These are phyloP conservation scores for Molossus molossus DNA, from an alignment of 2,797 vertebrate genomes.

Conservation along the genomic window DNA sequence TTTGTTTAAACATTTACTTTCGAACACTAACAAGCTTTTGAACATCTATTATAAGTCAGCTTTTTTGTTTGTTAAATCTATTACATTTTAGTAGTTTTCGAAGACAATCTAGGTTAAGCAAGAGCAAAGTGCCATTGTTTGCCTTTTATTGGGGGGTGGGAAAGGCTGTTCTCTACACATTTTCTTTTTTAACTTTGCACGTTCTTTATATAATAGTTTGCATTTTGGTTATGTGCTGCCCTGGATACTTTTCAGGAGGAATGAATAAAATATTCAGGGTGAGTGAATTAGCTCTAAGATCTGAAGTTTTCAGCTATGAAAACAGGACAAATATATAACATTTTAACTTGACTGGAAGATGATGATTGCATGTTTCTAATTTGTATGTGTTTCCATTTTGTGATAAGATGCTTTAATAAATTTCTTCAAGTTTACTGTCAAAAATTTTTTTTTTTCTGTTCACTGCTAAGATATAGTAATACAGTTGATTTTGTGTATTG, in stretches of 20 bases:
- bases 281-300: conserved; percentile 50
- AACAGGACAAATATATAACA: conserved; percentile 74
- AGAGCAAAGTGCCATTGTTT: conserved; percentile 86
- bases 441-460: conserved; percentile 1
- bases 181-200: conserved; percentile 88
- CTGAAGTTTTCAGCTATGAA: conserved; percentile 80
- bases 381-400: conserved; percentile 89
- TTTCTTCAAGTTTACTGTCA: conserved; percentile 87
- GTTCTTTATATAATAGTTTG: conserved; percentile 89
- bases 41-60: conserved; percentile 59
- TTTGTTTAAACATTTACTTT: conserved; percentile 89
- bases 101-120: conserved; percentile 88
- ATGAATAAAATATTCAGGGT: conserved; percentile 79
- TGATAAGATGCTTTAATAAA: conserved; percentile 92
- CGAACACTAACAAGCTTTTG: conserved; percentile 83
- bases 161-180: conserved; percentile 80
- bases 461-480: not conserved
- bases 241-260: conserved; percentile 86
- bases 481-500: conserved; percentile 15
- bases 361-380: conserved; percentile 89
- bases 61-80: conserved; percentile 77
- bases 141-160: conserved; percentile 81
- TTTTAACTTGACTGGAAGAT: conserved; percentile 80
- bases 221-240: conserved; percentile 83
- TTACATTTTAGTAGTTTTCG: conserved; percentile 85